Evolutionary conservation across 2,797 vertebrate species (phyloP), one percentile per base, ranked within the genome.

Genomic region (Gymnothorax javanicus): DNA sequence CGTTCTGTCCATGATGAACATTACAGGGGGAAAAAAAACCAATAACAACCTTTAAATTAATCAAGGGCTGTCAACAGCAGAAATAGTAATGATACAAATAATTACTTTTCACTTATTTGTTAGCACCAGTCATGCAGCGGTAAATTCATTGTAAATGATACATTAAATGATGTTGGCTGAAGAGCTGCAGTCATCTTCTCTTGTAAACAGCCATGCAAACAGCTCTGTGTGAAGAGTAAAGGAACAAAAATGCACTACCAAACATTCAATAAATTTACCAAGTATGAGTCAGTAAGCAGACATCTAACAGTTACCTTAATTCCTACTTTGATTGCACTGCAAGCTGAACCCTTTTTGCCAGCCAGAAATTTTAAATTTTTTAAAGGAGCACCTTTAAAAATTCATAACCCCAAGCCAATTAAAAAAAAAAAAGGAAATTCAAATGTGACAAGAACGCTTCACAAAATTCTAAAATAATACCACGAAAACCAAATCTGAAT

Each of bases 231-330:
- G 20, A 64, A 17, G 11, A 62, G 4, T 2, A 20, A 62, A 62
- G 17, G 12, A 62, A 17, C 25, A 9, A 27, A n/a, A 69, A 75
- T 27, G 15, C 33, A 50, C 71, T 50, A 75, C 13, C 9, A 75
- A 75, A 75, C 71, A 75, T 75, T 75, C 43, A 15, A 75, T 75
- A 75, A 15, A 69, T 69, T 75, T 43, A 43, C 33, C 43, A 64
- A 15, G 71, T 75, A 69, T 27, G 25, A 25, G 67, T 9, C 27
- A 75, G 33, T 43, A 75, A 43, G 71, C 17, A 15, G 71, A 33
- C 15, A 33, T 15, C 12, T 43, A 75, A 43, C 4, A 43, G 71
- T 27, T 43, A 33, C 13, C 15, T 13, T 12, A 12, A 75, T 33
- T 69, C 23, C 5, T 27, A 69, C n/a, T 25, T n/a, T 69, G 7